phyloP scores from a whole-genome alignment of 2,888 invertebrate species.

The Tetragonisca angustula region DNA sequence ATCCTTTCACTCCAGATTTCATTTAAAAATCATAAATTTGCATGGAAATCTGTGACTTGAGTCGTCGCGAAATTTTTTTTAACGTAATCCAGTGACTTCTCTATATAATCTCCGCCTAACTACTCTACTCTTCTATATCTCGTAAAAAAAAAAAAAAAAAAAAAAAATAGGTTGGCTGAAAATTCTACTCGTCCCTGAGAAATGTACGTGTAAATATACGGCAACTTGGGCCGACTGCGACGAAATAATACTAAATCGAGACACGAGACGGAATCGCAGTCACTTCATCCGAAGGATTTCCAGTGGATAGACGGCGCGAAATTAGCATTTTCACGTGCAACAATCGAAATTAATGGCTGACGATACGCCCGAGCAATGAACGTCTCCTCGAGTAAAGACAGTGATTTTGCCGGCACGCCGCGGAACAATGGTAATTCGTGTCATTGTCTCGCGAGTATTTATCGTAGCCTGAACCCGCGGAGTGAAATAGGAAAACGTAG shows the following conservation, averaged over 20 bases:
- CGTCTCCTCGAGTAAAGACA: conserved; percentile 14
- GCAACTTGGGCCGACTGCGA: no score
- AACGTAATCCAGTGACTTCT: no score
- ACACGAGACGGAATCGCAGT: not conserved
- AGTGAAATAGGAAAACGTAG: not conserved
- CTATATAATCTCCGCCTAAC: no score
- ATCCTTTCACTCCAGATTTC: no score
- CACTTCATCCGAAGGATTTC: not conserved
- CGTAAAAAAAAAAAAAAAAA: no score
- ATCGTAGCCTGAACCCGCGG: conserved; percentile 7
- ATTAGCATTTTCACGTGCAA: conserved; percentile 11
- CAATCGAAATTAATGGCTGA: conserved; percentile 13
- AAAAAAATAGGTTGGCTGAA: no score
- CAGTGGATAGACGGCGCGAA: not conserved
- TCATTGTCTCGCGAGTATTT: conserved; percentile 45
- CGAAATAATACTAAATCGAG: not conserved
- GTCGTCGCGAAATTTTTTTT: no score
- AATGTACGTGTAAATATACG: no score
- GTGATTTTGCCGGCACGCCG: conserved; percentile 12
- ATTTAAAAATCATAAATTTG: no score
- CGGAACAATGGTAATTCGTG: conserved; percentile 49
- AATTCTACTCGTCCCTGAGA: no score
- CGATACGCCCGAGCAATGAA: conserved; percentile 11
- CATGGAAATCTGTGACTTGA: no score
- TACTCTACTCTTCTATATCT: no score